Evolutionary conservation across 2,113 vertebrate species (phyloP), one percentile per base, ranked within the genome.

Genomic region (Cololabis saira): DNA sequence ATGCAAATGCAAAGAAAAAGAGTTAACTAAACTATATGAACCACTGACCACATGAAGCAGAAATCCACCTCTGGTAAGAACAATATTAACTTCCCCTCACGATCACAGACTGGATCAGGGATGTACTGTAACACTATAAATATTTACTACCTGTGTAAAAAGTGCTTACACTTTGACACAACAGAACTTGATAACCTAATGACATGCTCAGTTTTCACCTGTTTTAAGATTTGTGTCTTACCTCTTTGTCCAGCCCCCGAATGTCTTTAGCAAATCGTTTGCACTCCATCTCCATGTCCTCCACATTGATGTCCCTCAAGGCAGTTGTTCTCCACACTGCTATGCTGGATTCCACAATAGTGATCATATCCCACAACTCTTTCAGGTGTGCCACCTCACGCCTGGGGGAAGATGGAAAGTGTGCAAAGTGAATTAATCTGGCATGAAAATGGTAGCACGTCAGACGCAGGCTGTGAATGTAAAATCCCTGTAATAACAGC

Each of bases 261-360:
- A 97, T 94, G 14, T 94, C 93, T 67, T 94, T 95, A 3, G 94
- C 89, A 76, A 98, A 95, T n/a, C 43, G 91, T 56, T 93, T 97
- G 80, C 96, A 97, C 74, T 98, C 94, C 57, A 92, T 47, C 1
- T 98, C 95, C 96, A 98, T 96, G 75, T 92, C 93, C 54, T 99
- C 97, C 78, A 99, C 94, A 0, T 95, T 86, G 58, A 98, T 95
- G 16, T 95, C 89, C 42, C 72, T 92, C 97, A 97, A 99, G 0
- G 16, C 90, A 11, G 95, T 97, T 16, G 71, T 92, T 81, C 93
- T 93, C 97, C 98, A 99, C 55, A 90, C 91, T 0, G 64, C 75
- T 18, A 98, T 93, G 75, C 91, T 96, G 24, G 90, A 94, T 24
- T 91, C 91, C 68, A 98, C 94, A 43, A 93, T 21, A 0, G 71